phyloP scores from a whole-genome alignment of 1,140 invertebrate genomes.

The Macrobrachium rosenbergii region DNA sequence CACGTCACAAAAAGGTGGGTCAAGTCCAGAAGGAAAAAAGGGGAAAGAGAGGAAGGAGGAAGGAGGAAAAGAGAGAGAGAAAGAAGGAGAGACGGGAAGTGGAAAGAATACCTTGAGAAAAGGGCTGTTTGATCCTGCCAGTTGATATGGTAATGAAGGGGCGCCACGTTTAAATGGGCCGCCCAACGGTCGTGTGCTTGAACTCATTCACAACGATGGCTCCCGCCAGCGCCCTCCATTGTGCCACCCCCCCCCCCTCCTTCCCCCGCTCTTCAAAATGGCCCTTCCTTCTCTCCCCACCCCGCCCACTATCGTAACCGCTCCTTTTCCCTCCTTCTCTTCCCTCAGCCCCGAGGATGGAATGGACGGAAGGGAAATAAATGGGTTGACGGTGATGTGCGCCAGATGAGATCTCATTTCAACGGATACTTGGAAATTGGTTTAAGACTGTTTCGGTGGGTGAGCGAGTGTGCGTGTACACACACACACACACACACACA shows the following conservation, averaged over 20 bases:
- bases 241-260: constrained; percentile 25
- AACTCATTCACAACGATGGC: constrained; percentile 35
- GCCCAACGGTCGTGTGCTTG: constrained; percentile 60
- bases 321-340: background rate
- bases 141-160: constrained; percentile 58
- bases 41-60: background rate
- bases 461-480: no score
- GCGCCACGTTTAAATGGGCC: constrained; percentile 52
- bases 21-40: background rate
- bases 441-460: no score
- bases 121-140: constrained; percentile 8
- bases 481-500: no score
- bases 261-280: constrained; percentile 6
- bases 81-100: background rate
- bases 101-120: constrained; percentile 24
- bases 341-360: no score
- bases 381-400: no score
- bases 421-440: no score
- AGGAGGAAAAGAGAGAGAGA: background rate
- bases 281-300: background rate
- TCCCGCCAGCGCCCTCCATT: constrained; percentile 19
- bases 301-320: no score
- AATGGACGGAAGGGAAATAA: no score
- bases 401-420: no score
- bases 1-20: background rate